A percentile compares a stretch with the other conserved stretches of the same genome.
These are phyloP conservation scores for Chascanopsetta lugubris DNA, from an alignment of 2,113 vertebrate genomes.

Conservation along the genomic window DNA sequence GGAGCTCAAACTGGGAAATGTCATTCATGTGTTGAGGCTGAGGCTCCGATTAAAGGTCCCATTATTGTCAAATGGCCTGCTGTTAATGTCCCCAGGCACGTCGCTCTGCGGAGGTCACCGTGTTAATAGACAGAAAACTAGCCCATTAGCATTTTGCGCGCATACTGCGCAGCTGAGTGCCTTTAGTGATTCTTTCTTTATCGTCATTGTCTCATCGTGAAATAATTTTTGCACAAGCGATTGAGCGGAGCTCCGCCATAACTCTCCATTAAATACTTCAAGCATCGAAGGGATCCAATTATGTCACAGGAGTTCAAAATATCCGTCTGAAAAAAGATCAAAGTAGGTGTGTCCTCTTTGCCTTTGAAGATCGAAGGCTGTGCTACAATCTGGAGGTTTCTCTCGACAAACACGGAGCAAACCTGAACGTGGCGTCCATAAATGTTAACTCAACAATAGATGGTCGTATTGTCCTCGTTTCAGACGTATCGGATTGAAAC, in stretches of 20 bases:
- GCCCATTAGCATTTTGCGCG: slow-evolving; percentile 52
- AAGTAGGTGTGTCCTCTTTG: background rate
- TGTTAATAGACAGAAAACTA: slow-evolving; percentile 59
- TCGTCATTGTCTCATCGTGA: slow-evolving; percentile 14
- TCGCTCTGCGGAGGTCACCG: slow-evolving; percentile 60
- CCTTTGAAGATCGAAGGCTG: background rate
- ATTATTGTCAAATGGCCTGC: slow-evolving; percentile 60
- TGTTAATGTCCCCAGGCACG: slow-evolving; percentile 59
- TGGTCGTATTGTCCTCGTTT: slow-evolving; percentile 53
- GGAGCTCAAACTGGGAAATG: slow-evolving; percentile 66
- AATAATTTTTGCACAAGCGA: background rate
- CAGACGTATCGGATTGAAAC: slow-evolving; percentile 50
- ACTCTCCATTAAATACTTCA: background rate
- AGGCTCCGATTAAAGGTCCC: slow-evolving; percentile 68
- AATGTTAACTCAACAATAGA: slow-evolving; percentile 58
- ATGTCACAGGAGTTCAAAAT: background rate
- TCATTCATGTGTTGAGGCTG: slow-evolving; percentile 67
- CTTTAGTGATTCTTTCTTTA: slow-evolving; percentile 25
- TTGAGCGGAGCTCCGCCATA: background rate
- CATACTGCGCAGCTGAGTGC: slow-evolving; percentile 34
- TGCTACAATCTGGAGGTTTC: background rate
- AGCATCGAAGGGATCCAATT: background rate
- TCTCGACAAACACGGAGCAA: background rate
- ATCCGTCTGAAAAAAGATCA: background rate
- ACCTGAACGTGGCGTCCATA: slow-evolving; percentile 42